Percentiles rank a stretch among this genome's conserved stretches.
Evolutionary conservation across 2,888 invertebrate species (phyloP).

Genomic region (Parasteatoda lunata): DNA sequence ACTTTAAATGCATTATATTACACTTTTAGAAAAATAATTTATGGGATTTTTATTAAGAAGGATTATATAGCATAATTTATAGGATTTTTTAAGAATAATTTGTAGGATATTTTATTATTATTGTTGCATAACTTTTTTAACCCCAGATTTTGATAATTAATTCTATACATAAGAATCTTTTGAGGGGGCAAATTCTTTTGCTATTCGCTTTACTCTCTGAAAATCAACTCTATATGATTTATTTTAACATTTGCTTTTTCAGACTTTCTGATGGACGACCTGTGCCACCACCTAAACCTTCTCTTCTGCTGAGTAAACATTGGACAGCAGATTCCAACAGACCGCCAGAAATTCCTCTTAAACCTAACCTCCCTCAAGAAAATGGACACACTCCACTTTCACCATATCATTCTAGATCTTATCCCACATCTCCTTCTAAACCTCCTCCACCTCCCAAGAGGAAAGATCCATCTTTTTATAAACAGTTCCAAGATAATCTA

Average conservation of each 20-base stretch:
- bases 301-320: conserved; percentile 87
- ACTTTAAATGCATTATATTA: too few species aligned
- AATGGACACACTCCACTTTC: conserved; percentile 16
- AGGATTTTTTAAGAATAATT: too few species aligned
- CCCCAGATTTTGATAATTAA: too few species aligned
- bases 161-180: too few species aligned
- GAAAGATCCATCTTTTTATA: conserved; percentile 41
- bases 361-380: background rate
- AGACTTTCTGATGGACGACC: conserved; percentile 76
- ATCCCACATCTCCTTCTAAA: conserved; percentile 54
- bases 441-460: conserved; percentile 61
- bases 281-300: conserved; percentile 93
- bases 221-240: too few species aligned
- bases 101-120: too few species aligned
- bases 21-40: too few species aligned
- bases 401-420: conserved; percentile 53
- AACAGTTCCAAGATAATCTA: conserved; percentile 27
- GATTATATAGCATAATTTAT: too few species aligned
- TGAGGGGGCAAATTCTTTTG: too few species aligned
- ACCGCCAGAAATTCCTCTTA: background rate
- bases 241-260: background rate
- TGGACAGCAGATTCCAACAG: conserved; percentile 70
- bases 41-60: too few species aligned
- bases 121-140: too few species aligned
- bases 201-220: too few species aligned